Conservation (phyloP, 2,113 vertebrate species). For the Pedionomus torquatus region DNA sequence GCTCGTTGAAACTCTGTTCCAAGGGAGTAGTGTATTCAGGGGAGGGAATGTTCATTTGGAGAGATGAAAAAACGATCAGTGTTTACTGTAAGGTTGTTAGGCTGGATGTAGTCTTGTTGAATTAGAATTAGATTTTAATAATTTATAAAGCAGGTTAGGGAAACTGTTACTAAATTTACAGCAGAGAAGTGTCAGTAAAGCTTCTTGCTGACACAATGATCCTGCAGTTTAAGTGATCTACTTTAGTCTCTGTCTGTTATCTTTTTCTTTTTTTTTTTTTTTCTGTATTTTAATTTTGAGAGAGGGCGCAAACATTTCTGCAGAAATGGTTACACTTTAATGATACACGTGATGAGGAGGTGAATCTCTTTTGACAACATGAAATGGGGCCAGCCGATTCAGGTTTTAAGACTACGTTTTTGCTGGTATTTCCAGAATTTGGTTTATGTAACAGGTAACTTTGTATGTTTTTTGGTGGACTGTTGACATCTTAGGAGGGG, state of each 20-base stretch:
- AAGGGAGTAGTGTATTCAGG: background rate
- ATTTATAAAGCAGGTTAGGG: constrained; percentile 67
- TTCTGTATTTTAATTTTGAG: constrained; percentile 20
- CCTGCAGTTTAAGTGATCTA: constrained; percentile 66
- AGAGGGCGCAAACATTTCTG: constrained; percentile 18
- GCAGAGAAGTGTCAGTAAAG: constrained; percentile 49
- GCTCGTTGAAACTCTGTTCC: background rate
- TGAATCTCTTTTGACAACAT: background rate
- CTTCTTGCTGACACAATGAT: constrained; percentile 63
- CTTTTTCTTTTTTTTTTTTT: background rate
- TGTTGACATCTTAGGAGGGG: constrained; percentile 36
- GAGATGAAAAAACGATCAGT: constrained; percentile 25
- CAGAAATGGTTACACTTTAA: constrained; percentile 22
- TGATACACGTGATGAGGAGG: constrained; percentile 24
- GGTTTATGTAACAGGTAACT: constrained; percentile 57
- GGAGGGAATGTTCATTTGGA: background rate
- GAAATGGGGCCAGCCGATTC: background rate
- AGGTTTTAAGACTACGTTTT: background rate
- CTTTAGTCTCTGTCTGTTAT: constrained; percentile 36
- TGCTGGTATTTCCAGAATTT: constrained; percentile 47
- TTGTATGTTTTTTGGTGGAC: background rate
- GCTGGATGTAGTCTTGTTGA: constrained; percentile 50
- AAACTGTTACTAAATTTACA: constrained; percentile 72
- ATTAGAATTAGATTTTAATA: constrained; percentile 71
- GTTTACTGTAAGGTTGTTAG: constrained; percentile 60